Base-by-base conservation (phyloP, 2,888 invertebrate species). In the Eupithecia subfuscata region DNA sequence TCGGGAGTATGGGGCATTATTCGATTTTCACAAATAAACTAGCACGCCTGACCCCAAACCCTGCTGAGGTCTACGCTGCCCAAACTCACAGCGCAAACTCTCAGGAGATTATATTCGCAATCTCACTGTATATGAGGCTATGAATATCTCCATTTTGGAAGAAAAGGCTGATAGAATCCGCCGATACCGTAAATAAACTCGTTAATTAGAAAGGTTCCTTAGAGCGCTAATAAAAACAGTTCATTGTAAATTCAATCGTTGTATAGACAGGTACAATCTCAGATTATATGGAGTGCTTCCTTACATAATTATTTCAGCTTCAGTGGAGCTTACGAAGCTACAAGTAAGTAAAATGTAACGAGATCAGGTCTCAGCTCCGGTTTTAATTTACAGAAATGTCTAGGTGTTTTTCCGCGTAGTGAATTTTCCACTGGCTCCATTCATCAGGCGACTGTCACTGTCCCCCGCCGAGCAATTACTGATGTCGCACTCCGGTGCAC, bases 381-480 rank as follows among this genome's bases (percentile, higher is more conserved):
- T 89, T 91, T 91, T 91, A 91, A 92, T 92, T 91, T 90, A 88
- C 87, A 83, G 89, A 87, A 87, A 88, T 88, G 89, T 90, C 90
- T 89, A 79, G 73, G 86, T 84, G 86, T 88, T 90, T 91, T 92
- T 90, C 86, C 87, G 84, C 83, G 87, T 85, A 85, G 87, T 84
- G 85, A 85, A 89, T 90, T 90, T 89, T 89, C 89, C 85, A 84
- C 86, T 84, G 85, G 88, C 82, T 89, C 92, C 91, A 92, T 93
- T 92, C 91, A 93, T 92, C 92, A 92, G 91, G 87, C 88, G 85
- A 87, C 87, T 90, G 92, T 89, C 92, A 88, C 87, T 90, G 90
- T 88, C 88, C 88, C 87, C 86, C 86, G 87, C 86, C 87, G 87
- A 90, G 90, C 92, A 93, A 93, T 93, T 93, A 93, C 91, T 90